Evolutionary conservation across 2,888 invertebrate species (phyloP).

Genomic region (Conops quadrifasciatus): DNA sequence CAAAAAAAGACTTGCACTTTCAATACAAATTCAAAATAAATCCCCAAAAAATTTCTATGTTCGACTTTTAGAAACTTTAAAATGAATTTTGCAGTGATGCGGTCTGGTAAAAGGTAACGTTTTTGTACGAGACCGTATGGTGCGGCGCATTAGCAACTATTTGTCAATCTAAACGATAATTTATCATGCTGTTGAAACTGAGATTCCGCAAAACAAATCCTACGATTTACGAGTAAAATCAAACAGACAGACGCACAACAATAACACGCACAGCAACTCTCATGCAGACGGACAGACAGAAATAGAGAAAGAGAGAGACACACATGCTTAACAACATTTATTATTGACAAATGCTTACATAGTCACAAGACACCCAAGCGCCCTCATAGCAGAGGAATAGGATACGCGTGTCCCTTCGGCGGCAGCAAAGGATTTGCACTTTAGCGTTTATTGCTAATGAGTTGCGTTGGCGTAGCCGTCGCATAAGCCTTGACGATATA

Average conservation of each 20-base stretch:
- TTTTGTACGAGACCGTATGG: constrained; percentile 1
- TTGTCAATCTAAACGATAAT: constrained; percentile 27
- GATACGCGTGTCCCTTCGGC: constrained; percentile 5
- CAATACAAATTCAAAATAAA: too few relatives aligned
- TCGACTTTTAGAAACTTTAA: too few relatives aligned
- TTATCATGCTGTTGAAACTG: constrained; percentile 15
- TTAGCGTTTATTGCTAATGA: constrained; percentile 4
- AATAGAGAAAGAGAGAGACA: too few relatives aligned
- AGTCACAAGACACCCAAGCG: neutral
- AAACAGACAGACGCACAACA: constrained; percentile 5
- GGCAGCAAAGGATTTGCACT: neutral
- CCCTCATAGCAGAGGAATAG: neutral
- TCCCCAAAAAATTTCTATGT: too few relatives aligned
- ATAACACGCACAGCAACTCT: neutral
- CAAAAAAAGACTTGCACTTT: too few relatives aligned
- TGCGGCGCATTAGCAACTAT: constrained; percentile 21
- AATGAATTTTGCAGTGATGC: too few relatives aligned
- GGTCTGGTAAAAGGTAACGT: too few relatives aligned
- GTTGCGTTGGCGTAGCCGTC: neutral
- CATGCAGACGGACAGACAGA: neutral
- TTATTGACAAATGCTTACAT: too few relatives aligned
- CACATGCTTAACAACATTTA: too few relatives aligned
- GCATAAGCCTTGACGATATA: neutral
- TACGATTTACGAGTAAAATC: constrained; percentile 18
- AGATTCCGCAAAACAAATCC: constrained; percentile 16